These are phyloP conservation scores for Cossypha caffra DNA, from an alignment of 2,797 vertebrate species.

Conservation along the genomic window DNA sequence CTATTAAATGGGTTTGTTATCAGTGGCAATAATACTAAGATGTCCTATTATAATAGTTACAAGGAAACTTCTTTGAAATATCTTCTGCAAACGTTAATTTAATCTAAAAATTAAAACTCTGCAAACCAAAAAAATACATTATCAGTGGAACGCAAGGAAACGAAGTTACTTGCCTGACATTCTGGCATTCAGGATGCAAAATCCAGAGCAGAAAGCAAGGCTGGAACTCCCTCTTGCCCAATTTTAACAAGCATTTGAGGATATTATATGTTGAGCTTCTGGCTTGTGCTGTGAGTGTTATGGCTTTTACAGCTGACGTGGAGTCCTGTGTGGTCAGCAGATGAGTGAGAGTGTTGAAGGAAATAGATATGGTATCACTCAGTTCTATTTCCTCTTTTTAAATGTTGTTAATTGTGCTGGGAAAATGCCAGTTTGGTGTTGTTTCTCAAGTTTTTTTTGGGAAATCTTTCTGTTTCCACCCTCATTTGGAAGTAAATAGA, in stretches of 20 bases:
- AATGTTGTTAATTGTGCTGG: not conserved
- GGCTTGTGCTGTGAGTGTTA: not conserved
- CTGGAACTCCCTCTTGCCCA: not conserved
- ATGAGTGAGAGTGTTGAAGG: not conserved
- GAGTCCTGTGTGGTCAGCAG: slow-evolving; percentile 5
- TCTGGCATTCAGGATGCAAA: not conserved
- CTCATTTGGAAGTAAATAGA: not conserved
- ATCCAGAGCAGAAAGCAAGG: not conserved
- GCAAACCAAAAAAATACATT: not conserved
- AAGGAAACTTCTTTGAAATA: not conserved
- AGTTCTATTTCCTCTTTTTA: not conserved
- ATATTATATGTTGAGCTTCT: not conserved
- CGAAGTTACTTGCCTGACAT: not conserved
- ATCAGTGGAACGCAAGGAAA: not conserved
- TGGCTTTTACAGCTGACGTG: not conserved
- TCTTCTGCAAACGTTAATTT: not conserved
- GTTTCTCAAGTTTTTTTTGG: not conserved
- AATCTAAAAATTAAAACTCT: not conserved
- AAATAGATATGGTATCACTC: not conserved
- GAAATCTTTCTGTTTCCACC: not conserved
- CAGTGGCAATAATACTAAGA: not conserved
- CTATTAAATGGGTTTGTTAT: not conserved
- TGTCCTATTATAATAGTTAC: not conserved
- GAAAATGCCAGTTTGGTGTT: not conserved
- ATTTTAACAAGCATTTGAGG: not conserved